Evolutionary conservation across 2,888 invertebrate species (phyloP).

Genomic region (Leistus spinibarbis): DNA sequence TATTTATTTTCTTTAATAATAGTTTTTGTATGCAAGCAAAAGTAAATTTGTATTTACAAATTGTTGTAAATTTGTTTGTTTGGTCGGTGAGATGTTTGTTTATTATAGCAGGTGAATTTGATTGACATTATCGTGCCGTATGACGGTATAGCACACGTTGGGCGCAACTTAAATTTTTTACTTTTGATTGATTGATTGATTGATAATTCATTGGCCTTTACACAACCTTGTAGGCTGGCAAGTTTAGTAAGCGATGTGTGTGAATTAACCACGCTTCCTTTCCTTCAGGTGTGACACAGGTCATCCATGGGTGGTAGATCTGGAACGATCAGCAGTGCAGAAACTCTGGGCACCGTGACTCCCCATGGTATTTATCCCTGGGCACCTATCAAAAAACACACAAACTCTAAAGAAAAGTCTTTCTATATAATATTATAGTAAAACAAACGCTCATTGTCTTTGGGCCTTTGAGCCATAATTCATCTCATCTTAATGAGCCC

Average conservation of each 20-base stretch:
- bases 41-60: constrained; percentile 16
- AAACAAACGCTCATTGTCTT: constrained; percentile 34
- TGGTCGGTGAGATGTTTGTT: constrained; percentile 20
- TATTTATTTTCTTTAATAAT: not conserved
- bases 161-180: constrained; percentile 29
- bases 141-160: constrained; percentile 30
- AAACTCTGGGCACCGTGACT: constrained; percentile 47
- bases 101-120: constrained; percentile 12
- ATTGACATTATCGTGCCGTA: constrained; percentile 35
- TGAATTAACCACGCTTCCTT: constrained; percentile 61
- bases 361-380: constrained; percentile 64
- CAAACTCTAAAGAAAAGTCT: constrained; percentile 17
- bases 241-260: constrained; percentile 56
- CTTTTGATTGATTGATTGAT: constrained; percentile 6
- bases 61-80: constrained; percentile 1
- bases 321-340: constrained; percentile 41
- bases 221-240: constrained; percentile 56
- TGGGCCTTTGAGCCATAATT: constrained; percentile 40
- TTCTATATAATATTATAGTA: constrained; percentile 16
- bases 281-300: constrained; percentile 59
- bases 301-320: constrained; percentile 50
- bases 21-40: constrained; percentile 10
- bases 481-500: constrained; percentile 36
- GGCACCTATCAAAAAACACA: constrained; percentile 51
- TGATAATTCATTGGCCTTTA: constrained; percentile 34